Evolutionary conservation across 2,113 vertebrate genomes (phyloP), one percentile per base, ranked within the genome.

Genomic region (Oryzias woworae): DNA sequence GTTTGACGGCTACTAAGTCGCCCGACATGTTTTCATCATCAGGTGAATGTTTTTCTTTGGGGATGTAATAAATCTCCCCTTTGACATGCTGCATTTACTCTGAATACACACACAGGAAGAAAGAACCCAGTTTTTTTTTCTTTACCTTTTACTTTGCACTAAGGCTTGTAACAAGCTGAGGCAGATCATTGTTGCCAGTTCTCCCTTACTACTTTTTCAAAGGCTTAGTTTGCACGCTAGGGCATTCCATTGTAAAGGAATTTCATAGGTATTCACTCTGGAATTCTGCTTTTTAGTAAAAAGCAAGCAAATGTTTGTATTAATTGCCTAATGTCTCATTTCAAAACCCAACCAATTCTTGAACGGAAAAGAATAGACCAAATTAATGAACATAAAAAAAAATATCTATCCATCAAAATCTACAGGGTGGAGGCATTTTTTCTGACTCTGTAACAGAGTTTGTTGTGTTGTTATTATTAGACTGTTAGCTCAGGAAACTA

Each of bases 1-100:
- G 62, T 64, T 67, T 44, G 36, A 36, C 68, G 69, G 66, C 76
- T 80, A 77, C 75, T 79, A 85, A 73, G 85, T 85, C 59, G 65
- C 67, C 80, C 81, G 73, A 82, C 79, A 79, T 78, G 78, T 89
- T 91, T 90, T 89, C 83, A 86, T 87, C 83, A 85, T 85, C 66
- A 53, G 78, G 76, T 80, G 72, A 90, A 69, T 81, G 78, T 84
- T 88, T 90, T 89, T 75, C 80, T 90, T 63, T 61, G 26, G 80
- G 83, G 67, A 86, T 14, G 76, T 87, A 84, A 91, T 90, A 80
- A 88, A 89, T 84, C 81, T 84, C 71, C 65, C 65, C 66, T 81
- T 80, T 84, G 85, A 89, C 88, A 91, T 88, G 89, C 84, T 84
- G 84, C 87, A 86, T 89, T 91, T 88, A 83, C 84, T 83, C 74